These are phyloP conservation scores for Dromococcyx pavoninus DNA, from an alignment of 2,797 vertebrate genomes.

Conservation along the genomic window DNA sequence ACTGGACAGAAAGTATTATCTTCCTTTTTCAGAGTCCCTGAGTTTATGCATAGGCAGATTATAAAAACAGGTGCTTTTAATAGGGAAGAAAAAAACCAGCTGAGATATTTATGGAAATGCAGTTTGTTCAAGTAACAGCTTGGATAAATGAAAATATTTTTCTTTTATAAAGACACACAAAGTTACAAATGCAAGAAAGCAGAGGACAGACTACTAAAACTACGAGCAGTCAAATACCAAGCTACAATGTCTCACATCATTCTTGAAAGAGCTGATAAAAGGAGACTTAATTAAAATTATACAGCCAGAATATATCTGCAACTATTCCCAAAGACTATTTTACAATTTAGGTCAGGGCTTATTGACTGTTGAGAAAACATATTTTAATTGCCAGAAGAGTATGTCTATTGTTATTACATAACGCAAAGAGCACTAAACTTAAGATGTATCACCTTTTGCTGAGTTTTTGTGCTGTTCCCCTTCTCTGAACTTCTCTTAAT, in stretches of 20 bases:
- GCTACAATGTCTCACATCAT: not conserved
- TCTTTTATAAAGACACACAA: not conserved
- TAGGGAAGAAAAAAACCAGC: not conserved
- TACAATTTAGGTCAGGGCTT: not conserved
- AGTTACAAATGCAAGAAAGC: not conserved
- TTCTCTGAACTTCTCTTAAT: not conserved
- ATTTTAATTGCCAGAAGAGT: not conserved
- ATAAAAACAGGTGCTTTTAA: not conserved
- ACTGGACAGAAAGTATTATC: not conserved
- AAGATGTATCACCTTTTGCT: not conserved
- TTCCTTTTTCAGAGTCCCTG: not conserved
- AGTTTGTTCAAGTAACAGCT: not conserved
- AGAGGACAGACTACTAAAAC: not conserved
- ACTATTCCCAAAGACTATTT: not conserved
- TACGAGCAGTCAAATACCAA: not conserved
- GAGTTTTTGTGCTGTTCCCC: not conserved
- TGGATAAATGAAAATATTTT: not conserved
- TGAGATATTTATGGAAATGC: not conserved
- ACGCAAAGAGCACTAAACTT: not conserved
- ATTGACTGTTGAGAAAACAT: not conserved
- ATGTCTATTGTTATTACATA: not conserved
- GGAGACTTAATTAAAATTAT: not conserved
- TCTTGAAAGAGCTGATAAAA: not conserved
- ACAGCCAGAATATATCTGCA: not conserved
- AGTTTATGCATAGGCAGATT: not conserved